Percentiles rank a stretch among this genome's conserved stretches.
These are phyloP conservation scores for Smutsia gigantea DNA, from an alignment of 2,797 vertebrate genomes.

Conservation along the genomic window DNA sequence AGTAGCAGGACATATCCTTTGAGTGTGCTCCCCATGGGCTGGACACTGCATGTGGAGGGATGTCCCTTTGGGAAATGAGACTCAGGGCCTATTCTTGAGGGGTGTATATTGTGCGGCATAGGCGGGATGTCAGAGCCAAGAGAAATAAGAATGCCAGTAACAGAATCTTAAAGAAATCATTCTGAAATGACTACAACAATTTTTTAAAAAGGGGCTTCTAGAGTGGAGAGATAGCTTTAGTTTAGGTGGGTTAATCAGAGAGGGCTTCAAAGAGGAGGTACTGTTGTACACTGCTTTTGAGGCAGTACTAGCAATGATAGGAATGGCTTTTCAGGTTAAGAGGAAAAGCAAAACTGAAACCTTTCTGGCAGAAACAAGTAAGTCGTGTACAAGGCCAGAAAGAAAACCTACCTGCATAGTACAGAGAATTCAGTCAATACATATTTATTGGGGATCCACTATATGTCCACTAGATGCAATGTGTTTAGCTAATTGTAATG, in stretches of 20 bases:
- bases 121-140: background rate
- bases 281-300: background rate
- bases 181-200: background rate
- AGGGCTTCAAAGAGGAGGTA: background rate
- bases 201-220: background rate
- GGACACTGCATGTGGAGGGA: background rate
- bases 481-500: background rate
- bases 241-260: background rate
- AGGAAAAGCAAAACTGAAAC: background rate
- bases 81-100: background rate
- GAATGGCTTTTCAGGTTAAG: background rate
- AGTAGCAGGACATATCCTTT: background rate
- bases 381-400: background rate
- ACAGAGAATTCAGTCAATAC: background rate
- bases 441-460: background rate
- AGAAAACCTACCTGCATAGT: background rate
- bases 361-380: background rate
- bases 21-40: background rate
- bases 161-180: background rate
- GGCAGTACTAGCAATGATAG: background rate
- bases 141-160: slow-evolving; percentile 18
- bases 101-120: background rate
- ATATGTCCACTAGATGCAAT: background rate
- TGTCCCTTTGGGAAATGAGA: background rate
- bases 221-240: background rate